Evolutionary conservation across 2,113 vertebrate species (phyloP).

Genomic region (Colinus virginianus): DNA sequence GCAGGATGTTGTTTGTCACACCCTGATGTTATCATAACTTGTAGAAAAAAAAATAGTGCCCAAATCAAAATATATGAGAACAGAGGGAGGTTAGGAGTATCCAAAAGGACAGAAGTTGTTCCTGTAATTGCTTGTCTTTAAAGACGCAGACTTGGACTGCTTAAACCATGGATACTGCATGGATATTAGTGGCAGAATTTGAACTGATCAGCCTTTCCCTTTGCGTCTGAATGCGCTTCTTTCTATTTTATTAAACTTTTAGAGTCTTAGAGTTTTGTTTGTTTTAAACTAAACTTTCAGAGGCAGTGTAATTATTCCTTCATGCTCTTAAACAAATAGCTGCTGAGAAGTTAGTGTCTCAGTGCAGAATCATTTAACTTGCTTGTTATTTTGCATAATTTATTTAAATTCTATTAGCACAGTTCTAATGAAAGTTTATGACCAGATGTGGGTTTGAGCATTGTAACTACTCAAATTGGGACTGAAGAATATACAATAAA

Average conservation of each 20-base stretch:
- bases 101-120: neutral
- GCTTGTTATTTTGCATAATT: constrained; percentile 49
- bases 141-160: neutral
- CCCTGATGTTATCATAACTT: constrained; percentile 6
- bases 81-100: neutral
- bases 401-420: constrained; percentile 41
- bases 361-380: constrained; percentile 34
- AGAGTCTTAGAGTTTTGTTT: neutral
- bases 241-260: constrained; percentile 5
- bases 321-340: constrained; percentile 36
- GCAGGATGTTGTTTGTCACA: neutral
- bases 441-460: neutral
- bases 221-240: neutral
- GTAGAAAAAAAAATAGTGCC: neutral
- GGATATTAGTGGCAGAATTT: neutral
- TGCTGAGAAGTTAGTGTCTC: constrained; percentile 26
- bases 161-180: constrained; percentile 2
- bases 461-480: constrained; percentile 17
- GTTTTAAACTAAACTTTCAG: constrained; percentile 14
- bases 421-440: constrained; percentile 54
- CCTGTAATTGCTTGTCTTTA: constrained; percentile 1
- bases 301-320: constrained; percentile 23
- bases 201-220: neutral
- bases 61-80: neutral
- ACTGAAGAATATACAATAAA: neutral